Evolutionary conservation across 2,113 vertebrate genomes (phyloP).

Genomic region (Glareola pratincola): DNA sequence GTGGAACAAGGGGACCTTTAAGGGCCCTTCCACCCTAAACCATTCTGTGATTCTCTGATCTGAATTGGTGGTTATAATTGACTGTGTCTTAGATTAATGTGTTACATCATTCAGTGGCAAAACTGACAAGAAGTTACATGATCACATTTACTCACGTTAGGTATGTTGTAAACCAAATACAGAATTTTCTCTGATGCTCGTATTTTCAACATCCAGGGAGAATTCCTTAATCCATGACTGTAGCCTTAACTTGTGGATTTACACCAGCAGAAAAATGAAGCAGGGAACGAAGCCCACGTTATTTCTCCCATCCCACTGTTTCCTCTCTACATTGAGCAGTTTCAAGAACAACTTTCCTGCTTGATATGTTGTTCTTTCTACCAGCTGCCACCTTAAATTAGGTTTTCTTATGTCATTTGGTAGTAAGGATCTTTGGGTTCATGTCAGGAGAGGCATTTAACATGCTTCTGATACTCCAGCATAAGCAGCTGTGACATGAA

Average conservation of each 20-base stretch:
- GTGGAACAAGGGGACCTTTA: not conserved
- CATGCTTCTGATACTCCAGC: not conserved
- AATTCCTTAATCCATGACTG: not conserved
- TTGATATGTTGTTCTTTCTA: not conserved
- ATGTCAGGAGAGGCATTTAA: constrained; percentile 26
- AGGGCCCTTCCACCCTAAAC: not conserved
- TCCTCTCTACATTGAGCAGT: not conserved
- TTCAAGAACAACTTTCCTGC: not conserved
- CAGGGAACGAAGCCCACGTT: not conserved
- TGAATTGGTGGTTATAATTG: not conserved
- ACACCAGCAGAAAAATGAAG: not conserved
- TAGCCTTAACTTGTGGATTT: not conserved
- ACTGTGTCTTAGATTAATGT: not conserved
- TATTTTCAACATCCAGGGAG: not conserved
- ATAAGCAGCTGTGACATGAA: constrained; percentile 28
- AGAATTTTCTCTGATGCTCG: not conserved
- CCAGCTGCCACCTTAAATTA: constrained; percentile 28
- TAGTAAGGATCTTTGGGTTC: not conserved
- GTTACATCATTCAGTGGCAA: not conserved
- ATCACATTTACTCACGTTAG: not conserved
- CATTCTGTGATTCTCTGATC: not conserved
- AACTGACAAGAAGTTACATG: not conserved
- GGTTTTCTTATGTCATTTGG: not conserved
- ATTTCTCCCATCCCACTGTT: not conserved
- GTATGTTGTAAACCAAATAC: not conserved